Percentiles rank a stretch among this genome's conserved stretches.
Conservation (phyloP, 2,797 vertebrate genomes). For the Peromyscus eremicus region DNA sequence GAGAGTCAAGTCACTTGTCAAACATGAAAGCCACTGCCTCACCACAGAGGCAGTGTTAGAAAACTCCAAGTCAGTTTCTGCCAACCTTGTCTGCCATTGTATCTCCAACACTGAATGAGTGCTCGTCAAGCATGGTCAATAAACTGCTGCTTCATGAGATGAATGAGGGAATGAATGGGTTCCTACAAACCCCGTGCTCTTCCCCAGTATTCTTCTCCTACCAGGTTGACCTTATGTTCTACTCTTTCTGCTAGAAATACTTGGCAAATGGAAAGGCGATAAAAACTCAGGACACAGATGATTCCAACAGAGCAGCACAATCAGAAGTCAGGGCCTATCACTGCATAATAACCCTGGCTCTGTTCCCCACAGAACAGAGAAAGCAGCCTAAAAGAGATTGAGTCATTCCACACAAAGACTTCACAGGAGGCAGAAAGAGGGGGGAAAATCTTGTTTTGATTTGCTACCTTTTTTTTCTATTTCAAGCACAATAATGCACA, state of each 20-base stretch:
- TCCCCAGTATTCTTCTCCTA: not conserved
- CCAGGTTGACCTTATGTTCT: not conserved
- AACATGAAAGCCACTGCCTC: not conserved
- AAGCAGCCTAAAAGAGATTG: conserved; percentile 69
- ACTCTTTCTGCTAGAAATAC: not conserved
- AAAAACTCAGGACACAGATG: conserved; percentile 31
- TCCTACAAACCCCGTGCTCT: not conserved
- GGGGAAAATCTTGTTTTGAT: conserved; percentile 67
- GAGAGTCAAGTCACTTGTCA: not conserved
- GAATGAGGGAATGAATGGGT: not conserved
- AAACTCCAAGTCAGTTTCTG: not conserved
- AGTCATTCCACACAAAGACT: conserved; percentile 80
- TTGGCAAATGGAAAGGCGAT: conserved; percentile 39
- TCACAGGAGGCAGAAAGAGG: conserved; percentile 39
- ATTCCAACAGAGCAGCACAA: conserved; percentile 54
- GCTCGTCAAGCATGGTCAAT: not conserved
- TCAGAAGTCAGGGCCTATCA: conserved; percentile 67
- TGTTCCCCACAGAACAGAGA: conserved; percentile 64
- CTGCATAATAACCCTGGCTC: conserved; percentile 52
- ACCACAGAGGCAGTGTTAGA: not conserved
- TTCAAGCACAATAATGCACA: conserved; percentile 77
- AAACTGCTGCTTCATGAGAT: not conserved
- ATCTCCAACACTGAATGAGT: not conserved
- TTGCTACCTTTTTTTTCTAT: conserved; percentile 52
- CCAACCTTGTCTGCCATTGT: not conserved